phyloP scores from a whole-genome alignment of 2,888 invertebrate genomes.

The Stenotaenia linearis region DNA sequence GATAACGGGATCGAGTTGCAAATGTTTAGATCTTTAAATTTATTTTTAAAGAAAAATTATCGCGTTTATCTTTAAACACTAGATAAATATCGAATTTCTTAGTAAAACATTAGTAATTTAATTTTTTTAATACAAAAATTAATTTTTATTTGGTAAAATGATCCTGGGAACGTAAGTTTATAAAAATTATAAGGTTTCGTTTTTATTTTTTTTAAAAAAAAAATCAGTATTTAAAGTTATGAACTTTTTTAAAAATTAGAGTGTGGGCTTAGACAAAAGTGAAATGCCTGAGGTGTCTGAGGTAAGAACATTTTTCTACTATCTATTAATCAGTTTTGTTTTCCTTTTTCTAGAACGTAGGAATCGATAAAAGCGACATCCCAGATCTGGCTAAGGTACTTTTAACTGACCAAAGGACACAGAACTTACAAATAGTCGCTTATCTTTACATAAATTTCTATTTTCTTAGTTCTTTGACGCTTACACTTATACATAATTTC shows the following conservation, averaged over 20 bases:
- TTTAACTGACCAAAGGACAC: not conserved
- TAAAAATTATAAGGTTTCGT: too few relatives aligned
- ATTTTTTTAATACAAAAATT: too few relatives aligned
- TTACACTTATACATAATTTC: too few relatives aligned
- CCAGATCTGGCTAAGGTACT: conserved; percentile 87
- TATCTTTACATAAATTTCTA: too few relatives aligned
- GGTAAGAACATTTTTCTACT: conserved; percentile 42
- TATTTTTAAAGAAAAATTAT: too few relatives aligned
- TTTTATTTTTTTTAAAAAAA: conserved; percentile 34
- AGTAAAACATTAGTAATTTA: too few relatives aligned
- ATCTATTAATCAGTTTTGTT: conserved; percentile 6
- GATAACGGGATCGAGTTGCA: conserved; percentile 39
- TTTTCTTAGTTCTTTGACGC: too few relatives aligned
- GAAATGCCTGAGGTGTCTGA: conserved; percentile 57
- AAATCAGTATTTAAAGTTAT: conserved; percentile 7
- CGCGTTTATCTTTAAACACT: not conserved
- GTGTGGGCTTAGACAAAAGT: conserved; percentile 55
- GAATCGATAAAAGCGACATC: conserved; percentile 97
- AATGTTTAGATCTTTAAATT: not conserved
- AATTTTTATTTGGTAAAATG: not conserved
- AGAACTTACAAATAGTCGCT: too few relatives aligned
- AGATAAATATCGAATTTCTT: not conserved
- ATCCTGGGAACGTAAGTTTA: not conserved
- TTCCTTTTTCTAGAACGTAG: conserved; percentile 63
- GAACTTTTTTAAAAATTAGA: conserved; percentile 42